A percentile compares a stretch with the other conserved stretches of the same genome.
Evolutionary conservation across 53 echinoderm and acorn worm species (phyloP).

Genomic region (Mesocentrotus franciscanus): DNA sequence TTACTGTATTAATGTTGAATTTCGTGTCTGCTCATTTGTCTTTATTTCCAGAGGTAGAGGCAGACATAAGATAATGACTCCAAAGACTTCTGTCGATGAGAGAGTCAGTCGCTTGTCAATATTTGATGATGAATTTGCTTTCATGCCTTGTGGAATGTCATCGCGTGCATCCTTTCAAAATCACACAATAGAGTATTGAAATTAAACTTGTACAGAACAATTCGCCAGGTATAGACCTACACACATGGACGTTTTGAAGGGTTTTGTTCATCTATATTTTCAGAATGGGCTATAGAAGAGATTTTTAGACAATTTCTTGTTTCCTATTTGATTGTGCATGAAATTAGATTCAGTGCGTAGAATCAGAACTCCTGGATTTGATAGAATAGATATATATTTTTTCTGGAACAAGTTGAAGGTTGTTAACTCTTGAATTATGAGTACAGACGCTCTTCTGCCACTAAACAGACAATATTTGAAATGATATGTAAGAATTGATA

Average conservation of each 20-base stretch:
- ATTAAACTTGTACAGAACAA: neutral
- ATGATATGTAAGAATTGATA: neutral
- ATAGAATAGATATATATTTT: neutral
- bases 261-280: neutral
- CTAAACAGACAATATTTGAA: neutral
- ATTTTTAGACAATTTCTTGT: neutral
- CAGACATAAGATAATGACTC: slow-evolving; percentile 7
- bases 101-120: slow-evolving; percentile 6
- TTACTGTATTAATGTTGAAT: neutral
- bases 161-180: neutral
- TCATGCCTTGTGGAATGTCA: neutral
- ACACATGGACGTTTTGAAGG: neutral
- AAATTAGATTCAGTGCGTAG: neutral
- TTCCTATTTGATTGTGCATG: neutral
- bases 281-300: neutral
- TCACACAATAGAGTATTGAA: slow-evolving; percentile 27
- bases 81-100: neutral
- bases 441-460: no score
- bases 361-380: neutral
- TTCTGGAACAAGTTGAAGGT: no score
- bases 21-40: neutral
- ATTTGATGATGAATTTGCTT: slow-evolving; percentile 19
- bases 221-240: neutral
- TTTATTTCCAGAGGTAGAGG: neutral
- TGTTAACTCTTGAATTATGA: no score